Evolutionary conservation across 2,113 vertebrate genomes (phyloP), one percentile per base, ranked within the genome.

Genomic region (Romanogobio albipinnatus): DNA sequence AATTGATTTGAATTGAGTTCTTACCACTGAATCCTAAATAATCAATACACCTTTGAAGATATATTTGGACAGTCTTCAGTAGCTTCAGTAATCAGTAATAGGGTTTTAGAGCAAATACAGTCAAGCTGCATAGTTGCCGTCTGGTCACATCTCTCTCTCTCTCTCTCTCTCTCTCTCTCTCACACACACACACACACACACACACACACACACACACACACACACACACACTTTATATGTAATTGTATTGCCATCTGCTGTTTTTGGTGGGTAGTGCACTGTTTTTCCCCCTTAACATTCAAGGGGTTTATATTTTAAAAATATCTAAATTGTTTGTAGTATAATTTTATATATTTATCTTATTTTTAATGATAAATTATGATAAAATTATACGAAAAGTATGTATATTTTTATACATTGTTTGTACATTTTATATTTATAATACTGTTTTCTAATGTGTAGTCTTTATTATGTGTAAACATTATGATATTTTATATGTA

Each of bases 211-310:
- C 36, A 7, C 39, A 39, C 5, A 14, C 14, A 6, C 51, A 2
- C 51, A 17, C 78, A 0, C 17, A 26, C 49, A 9, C 47, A 5
- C 29, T 5, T 11, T 26, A 59, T 68, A 15, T n/a, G n/a, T 64
- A 74, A 66, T 49, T 26, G 86, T 90, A 94, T 91, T 90, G 76
- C 92, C 84, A 92, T 93, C 94, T 94, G 87, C 90, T 94, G 95
- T 90, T 39, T 19, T 58, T 7, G 62, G 53, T 17, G 26, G 0
- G 33, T 82, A 89, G 0, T n/a, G 74, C 88, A 81, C 7, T 43
- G 5, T 70, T 68, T 76, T 71, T 24, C 36, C 39, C 36, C 36
- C 36, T 11, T 51, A 84, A 66, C 87, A 83, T 79, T 17, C 39
- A n/a, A 53, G 22, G n/a, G 43, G 29, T 24, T 1, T 51, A 15